Conservation (phyloP, 2,797 vertebrate species). For the Acanthis flammea region DNA sequence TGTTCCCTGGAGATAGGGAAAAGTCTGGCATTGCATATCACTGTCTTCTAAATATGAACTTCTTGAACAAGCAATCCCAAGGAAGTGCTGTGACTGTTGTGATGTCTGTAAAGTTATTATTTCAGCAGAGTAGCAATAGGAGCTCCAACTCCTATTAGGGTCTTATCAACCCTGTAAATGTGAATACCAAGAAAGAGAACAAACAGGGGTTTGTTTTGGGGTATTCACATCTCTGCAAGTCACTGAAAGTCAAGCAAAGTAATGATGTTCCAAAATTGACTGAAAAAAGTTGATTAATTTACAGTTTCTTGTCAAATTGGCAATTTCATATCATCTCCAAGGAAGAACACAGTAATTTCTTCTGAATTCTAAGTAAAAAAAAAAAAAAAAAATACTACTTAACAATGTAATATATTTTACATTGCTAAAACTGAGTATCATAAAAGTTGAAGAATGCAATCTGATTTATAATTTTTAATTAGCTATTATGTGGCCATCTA, state of each 20-base stretch:
- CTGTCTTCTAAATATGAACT: conserved; percentile 17
- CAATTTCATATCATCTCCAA: background rate
- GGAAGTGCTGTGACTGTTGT: background rate
- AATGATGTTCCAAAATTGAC: background rate
- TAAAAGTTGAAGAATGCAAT: background rate
- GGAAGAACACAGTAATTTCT: background rate
- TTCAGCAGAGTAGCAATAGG: background rate
- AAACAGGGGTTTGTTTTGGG: background rate
- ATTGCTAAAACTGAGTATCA: background rate
- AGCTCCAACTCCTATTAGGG: background rate
- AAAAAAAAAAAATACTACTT: background rate
- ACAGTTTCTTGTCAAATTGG: background rate
- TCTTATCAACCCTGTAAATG: background rate
- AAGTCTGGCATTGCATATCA: conserved; percentile 1
- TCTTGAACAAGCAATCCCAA: conserved; percentile 14
- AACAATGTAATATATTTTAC: background rate
- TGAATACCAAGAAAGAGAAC: background rate
- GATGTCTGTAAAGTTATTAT: conserved; percentile 1
- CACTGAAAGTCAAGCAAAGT: background rate
- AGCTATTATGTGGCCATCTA: background rate
- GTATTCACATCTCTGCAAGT: background rate
- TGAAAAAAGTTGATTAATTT: background rate
- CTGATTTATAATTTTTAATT: background rate
- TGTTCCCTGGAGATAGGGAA: background rate
- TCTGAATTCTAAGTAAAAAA: background rate